Evolutionary conservation across 2,888 invertebrate genomes (phyloP).

Genomic region (Dioctria linearis): DNA sequence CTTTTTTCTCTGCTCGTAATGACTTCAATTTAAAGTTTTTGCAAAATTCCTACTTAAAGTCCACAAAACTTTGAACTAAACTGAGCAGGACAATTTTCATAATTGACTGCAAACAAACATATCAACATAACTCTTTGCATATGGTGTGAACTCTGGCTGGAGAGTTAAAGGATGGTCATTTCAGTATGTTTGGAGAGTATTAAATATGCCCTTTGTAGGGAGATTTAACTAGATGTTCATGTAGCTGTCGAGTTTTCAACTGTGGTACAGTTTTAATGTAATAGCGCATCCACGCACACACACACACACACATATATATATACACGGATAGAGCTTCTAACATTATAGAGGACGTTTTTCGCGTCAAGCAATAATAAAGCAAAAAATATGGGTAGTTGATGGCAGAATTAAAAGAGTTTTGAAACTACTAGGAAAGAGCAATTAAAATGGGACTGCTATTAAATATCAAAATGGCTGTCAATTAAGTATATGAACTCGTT

Average conservation of each 20-base stretch:
- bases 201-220: slow-evolving; percentile 33
- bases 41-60: slow-evolving; percentile 7
- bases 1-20: background rate
- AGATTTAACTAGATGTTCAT: background rate
- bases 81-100: slow-evolving; percentile 14
- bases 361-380: too few relatives aligned
- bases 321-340: too few relatives aligned
- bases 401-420: too few relatives aligned
- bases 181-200: slow-evolving; percentile 26
- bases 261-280: slow-evolving; percentile 16
- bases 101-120: slow-evolving; percentile 33
- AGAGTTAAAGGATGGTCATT: slow-evolving; percentile 23
- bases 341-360: too few relatives aligned
- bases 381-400: too few relatives aligned
- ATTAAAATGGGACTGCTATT: too few relatives aligned
- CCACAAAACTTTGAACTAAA: background rate
- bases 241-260: slow-evolving; percentile 2
- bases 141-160: background rate
- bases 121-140: slow-evolving; percentile 13
- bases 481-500: too few relatives aligned
- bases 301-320: too few relatives aligned
- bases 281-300: background rate
- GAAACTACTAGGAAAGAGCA: too few relatives aligned
- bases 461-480: too few relatives aligned
- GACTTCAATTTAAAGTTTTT: background rate